Evolutionary conservation across 2,113 vertebrate species (phyloP).

Genomic region (Columbina picui): DNA sequence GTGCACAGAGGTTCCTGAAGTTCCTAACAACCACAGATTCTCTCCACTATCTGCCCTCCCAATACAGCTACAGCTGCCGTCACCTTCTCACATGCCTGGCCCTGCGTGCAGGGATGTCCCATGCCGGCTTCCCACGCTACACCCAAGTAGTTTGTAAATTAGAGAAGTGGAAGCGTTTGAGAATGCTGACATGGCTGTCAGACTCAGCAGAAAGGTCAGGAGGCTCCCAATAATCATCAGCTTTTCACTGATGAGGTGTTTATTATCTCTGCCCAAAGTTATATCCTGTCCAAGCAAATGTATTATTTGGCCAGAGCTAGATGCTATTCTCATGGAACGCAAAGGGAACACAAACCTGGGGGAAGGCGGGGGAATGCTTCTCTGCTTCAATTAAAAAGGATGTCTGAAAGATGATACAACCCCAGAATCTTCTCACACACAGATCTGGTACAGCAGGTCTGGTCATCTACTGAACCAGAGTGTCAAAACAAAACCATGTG

Average conservation of each 20-base stretch:
- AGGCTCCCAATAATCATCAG: conserved; percentile 43
- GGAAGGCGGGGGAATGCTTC: background rate
- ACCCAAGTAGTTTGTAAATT: conserved; percentile 20
- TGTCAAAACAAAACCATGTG: background rate
- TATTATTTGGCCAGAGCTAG: background rate
- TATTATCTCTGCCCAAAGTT: conserved; percentile 17
- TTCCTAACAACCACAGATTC: background rate
- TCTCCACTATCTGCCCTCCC: background rate
- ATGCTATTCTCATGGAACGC: background rate
- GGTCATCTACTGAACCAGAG: background rate
- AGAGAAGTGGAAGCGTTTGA: conserved; percentile 25
- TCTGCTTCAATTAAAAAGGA: background rate
- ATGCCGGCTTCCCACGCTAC: background rate
- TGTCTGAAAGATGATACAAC: background rate
- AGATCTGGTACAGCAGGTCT: background rate
- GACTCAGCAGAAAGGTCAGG: conserved; percentile 36
- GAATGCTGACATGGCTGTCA: background rate
- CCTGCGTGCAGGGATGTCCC: background rate
- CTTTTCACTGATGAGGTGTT: conserved; percentile 55
- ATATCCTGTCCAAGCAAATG: conserved; percentile 12
- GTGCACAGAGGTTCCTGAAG: background rate
- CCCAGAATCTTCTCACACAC: background rate
- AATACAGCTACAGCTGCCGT: background rate
- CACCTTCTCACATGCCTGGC: background rate
- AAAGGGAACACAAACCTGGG: background rate